Base-by-base conservation (phyloP, 1,140 invertebrate genomes). In the Heliconius hewitsoni region DNA sequence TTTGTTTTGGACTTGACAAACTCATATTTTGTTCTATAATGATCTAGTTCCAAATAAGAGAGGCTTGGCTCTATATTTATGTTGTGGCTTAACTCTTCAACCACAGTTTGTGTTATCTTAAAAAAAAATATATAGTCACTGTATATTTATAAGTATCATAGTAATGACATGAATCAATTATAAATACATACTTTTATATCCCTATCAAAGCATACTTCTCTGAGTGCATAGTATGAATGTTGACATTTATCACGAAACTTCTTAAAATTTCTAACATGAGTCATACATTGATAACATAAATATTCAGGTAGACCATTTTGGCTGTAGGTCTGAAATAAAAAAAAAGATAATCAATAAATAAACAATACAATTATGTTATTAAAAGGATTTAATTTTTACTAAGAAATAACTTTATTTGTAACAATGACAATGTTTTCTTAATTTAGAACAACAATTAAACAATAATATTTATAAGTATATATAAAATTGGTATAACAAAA, bases 201-300 rank as follows among this genome's bases (percentile, higher is more conserved):
- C 72, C 71, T 86, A 11, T 78, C 70, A 71, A 93, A 79, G 34
- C 4, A 34, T 70, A 92, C 80, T 82, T 93, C 85, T 73, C 86
- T 81, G 42, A 94, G 83, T 71, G 86, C 82, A 82, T 86, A 94
- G 82, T 89, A 83, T 16, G 91, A 87, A 78, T 87, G 82, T 73
- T 94, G 89, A 77, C 92, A 94, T 86, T 88, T 93, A 55, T 89
- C 85, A 78, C 91, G 83, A 80, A 94, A 94, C 23, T 83, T 87
- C 55, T 85, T 88, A 74, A 84, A 92, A 5, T 82, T 86, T 83
- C 81, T 88, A 11, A 94, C 79, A 80, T 89, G 86, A 1, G 87
- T 82, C 60, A 79, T 74, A 81, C 92, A 94, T 60, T 90, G 85
- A 9, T 85, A 81, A 82, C 91, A 94, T 74, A 74, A 74, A 74